Base-by-base conservation (phyloP, 92 coral and sea anemone species). In the Micromussa lordhowensis region DNA sequence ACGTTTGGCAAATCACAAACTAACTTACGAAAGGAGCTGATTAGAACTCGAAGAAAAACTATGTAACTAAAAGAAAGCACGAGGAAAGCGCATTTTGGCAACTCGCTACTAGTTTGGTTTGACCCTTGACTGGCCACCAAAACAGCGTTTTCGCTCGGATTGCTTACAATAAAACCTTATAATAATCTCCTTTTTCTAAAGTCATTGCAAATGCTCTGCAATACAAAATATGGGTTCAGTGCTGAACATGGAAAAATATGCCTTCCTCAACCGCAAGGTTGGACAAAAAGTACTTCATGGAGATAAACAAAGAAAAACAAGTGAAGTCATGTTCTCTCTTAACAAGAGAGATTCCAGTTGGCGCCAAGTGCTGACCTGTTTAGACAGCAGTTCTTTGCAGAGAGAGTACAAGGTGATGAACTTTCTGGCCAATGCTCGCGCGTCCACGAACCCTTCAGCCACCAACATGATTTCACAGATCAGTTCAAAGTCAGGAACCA, bases 401-500 rank as follows among this genome's bases (percentile, higher is more conserved):
- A 98, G 93, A 7, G 99, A 98, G 91, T 98, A 98, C 18, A 98
- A 90, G 40, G 99, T 98, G 90, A 98, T 98, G 68, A 98, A 98
- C 85, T 98, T 98, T 49, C 99, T 91, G 68, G 99, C 99, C 87
- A 98, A 70, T 22, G 88, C 96, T 49, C 99, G 96, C 29, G 99
- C 98, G 80, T 98, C 99, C 24, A 98, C 92, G 78, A 98, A 98
- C 31, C 99, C 99, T 88, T 98, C 99, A 68, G 99, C 99, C 80
- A 98, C 99, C 98, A 98, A 96, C 99, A 98, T 98, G 94, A 98
- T 98, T 92, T 98, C 99, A 76, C 99, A 98, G 81, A 98, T 98
- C 68, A 98, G 93, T 90, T 98, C 99, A 80, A 98, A 98, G 90
- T 98, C 99, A 70, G 99, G 99, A 40, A 98, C 99, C 63, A 98